phyloP scores from a whole-genome alignment of 2,113 vertebrate species.

The Euleptes europaea region DNA sequence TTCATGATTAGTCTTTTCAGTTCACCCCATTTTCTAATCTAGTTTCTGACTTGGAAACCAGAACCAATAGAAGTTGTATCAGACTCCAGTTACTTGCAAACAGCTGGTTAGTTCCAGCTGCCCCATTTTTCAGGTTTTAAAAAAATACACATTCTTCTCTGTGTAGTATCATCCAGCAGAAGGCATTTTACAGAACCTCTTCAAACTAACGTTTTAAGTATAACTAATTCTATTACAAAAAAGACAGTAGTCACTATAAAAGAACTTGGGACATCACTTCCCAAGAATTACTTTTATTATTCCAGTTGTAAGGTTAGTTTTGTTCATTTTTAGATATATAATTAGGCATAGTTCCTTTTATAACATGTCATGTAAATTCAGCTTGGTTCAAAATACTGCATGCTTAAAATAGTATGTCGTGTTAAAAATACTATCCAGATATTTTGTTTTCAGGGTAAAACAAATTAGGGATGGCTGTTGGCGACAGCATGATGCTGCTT shows the following conservation, averaged over 20 bases:
- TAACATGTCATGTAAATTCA: slow-evolving; percentile 37
- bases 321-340: slow-evolving; percentile 9
- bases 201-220: not conserved
- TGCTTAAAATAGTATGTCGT: slow-evolving; percentile 1
- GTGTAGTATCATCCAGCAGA: not conserved
- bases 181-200: not conserved
- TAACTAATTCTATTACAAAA: slow-evolving; percentile 1
- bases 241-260: slow-evolving; percentile 21
- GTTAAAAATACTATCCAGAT: slow-evolving; percentile 62
- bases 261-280: slow-evolving; percentile 17
- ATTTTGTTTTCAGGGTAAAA: slow-evolving; percentile 25
- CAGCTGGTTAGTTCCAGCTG: not conserved
- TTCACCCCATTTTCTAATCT: slow-evolving; percentile 23
- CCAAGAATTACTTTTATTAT: slow-evolving; percentile 55
- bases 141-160: slow-evolving; percentile 47
- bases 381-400: slow-evolving; percentile 33
- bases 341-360: slow-evolving; percentile 36
- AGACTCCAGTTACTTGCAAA: not conserved
- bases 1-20: slow-evolving; percentile 39
- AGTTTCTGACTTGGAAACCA: slow-evolving; percentile 7
- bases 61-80: not conserved
- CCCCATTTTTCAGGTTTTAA: slow-evolving; percentile 62
- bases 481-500: too few relatives aligned
- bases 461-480: not conserved
- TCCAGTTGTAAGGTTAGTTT: slow-evolving; percentile 14